Evolutionary conservation across 2,797 vertebrate species (phyloP).

Genomic region (Cuniculus paca): DNA sequence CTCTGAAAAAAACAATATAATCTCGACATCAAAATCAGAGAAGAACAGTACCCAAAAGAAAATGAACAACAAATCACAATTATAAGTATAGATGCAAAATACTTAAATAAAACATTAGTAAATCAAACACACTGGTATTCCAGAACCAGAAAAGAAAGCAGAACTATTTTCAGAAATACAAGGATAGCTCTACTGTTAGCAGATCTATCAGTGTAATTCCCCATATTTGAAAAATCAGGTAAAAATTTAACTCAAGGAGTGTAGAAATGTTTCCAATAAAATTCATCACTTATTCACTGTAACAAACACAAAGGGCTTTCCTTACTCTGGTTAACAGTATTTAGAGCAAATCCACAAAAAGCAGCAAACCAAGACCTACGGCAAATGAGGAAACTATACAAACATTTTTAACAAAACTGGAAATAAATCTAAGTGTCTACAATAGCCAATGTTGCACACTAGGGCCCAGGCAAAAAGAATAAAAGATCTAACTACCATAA

Average conservation of each 20-base stretch:
- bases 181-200: conserved; percentile 15
- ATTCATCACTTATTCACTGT: conserved; percentile 14
- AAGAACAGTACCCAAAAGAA: background rate
- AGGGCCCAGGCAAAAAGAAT: background rate
- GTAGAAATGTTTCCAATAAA: conserved; percentile 48
- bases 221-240: background rate
- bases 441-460: background rate
- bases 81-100: background rate
- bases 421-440: background rate
- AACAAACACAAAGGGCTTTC: conserved; percentile 51
- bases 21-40: background rate
- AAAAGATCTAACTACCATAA: background rate
- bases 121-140: background rate
- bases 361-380: background rate
- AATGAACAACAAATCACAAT: background rate
- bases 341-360: conserved; percentile 39
- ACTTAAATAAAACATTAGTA: background rate
- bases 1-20: background rate
- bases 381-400: background rate
- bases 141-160: conserved; percentile 32
- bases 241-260: conserved; percentile 15
- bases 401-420: background rate
- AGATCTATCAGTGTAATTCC: background rate
- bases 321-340: conserved; percentile 1
- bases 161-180: conserved; percentile 45